Evolutionary conservation across 2,113 vertebrate genomes (phyloP).

Genomic region (Neopipo cinnamomea): DNA sequence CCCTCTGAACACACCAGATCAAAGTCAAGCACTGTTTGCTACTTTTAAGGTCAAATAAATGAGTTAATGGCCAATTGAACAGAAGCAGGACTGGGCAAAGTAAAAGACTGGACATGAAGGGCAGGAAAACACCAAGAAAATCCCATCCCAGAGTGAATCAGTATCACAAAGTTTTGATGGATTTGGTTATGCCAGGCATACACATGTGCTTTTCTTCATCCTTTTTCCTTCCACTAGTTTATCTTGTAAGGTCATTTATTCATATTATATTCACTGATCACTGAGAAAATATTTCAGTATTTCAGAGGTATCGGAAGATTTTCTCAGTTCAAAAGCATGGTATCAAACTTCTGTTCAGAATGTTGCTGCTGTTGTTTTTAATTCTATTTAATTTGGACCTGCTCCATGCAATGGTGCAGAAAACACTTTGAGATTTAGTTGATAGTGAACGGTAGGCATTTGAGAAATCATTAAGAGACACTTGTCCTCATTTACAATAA

Average conservation of each 20-base stretch:
- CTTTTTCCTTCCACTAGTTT: background rate
- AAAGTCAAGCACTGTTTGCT: background rate
- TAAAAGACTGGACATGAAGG: background rate
- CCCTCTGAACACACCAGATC: background rate
- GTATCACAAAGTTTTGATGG: background rate
- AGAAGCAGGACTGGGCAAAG: slow-evolving; percentile 65
- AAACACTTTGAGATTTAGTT: slow-evolving; percentile 63
- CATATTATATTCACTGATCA: background rate
- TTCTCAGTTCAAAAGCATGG: background rate
- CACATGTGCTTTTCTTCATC: background rate
- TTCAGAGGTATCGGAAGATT: background rate
- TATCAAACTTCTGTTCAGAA: background rate
- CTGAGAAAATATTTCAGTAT: background rate
- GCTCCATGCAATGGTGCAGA: slow-evolving; percentile 49
- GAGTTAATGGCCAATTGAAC: slow-evolving; percentile 51
- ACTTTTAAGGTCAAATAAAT: slow-evolving; percentile 63
- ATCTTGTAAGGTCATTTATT: background rate
- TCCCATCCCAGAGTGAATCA: background rate
- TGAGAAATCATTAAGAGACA: slow-evolving; percentile 66
- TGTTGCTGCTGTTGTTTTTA: background rate
- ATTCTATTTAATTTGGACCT: slow-evolving; percentile 49
- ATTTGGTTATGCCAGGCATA: background rate
- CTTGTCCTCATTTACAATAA: slow-evolving; percentile 64
- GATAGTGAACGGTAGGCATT: slow-evolving; percentile 68
- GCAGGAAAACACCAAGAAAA: background rate